Evolutionary conservation across 2,113 vertebrate species (phyloP).

Genomic region (Nyctibius bracteatus): DNA sequence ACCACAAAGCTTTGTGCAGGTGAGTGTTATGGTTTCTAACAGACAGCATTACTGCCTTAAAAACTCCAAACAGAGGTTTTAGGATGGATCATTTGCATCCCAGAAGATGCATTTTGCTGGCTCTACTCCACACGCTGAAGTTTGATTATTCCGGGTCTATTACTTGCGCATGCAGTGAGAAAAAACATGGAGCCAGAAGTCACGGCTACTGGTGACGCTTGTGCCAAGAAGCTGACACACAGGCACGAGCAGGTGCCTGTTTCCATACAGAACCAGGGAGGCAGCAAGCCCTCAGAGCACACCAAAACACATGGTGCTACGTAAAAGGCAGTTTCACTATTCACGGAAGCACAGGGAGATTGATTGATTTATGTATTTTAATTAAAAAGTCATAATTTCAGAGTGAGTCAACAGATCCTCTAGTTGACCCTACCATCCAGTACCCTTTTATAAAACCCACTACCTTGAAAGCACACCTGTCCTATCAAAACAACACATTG

Average conservation of each 20-base stretch:
- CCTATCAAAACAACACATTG: not conserved
- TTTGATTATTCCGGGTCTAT: not conserved
- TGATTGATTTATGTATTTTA: not conserved
- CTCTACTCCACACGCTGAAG: not conserved
- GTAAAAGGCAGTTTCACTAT: not conserved
- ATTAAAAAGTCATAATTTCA: not conserved
- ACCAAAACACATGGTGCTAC: not conserved
- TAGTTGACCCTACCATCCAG: not conserved
- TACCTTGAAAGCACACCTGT: accelerated
- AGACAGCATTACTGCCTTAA: not conserved
- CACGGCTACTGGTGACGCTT: not conserved
- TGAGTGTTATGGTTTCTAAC: accelerated
- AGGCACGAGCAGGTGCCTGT: not conserved
- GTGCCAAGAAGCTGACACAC: not conserved
- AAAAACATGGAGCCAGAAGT: not conserved
- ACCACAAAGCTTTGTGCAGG: not conserved
- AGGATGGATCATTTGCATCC: not conserved
- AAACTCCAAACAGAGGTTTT: not conserved
- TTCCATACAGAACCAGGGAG: not conserved
- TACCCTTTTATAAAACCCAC: not conserved
- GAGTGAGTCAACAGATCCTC: not conserved
- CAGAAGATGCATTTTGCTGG: not conserved
- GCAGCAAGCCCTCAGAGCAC: not conserved
- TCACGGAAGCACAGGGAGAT: not conserved
- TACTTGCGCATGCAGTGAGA: not conserved